Base-by-base conservation (phyloP, 92 coral and sea anemone genomes). In the Actinostola sp. region DNA sequence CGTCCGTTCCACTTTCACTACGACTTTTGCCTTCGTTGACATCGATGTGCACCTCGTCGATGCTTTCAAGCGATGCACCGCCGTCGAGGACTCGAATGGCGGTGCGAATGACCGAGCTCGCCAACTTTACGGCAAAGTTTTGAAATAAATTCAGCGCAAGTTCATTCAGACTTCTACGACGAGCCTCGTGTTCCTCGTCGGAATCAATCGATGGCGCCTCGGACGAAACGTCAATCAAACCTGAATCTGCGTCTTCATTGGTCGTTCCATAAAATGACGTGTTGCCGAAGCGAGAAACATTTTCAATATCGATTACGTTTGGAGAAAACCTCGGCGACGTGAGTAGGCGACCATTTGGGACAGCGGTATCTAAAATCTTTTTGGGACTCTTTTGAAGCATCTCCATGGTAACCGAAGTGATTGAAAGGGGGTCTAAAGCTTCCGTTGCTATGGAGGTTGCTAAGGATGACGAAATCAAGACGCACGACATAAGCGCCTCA, bases 391-490 rank as follows among this genome's bases (percentile, higher is more conserved):
- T 80, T 51, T 72, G 82, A 41, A 90, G 76, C 28, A 72, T 20
- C 67, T 80, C 89, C 85, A 69, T 86, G 46, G 92, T 76, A 39
- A 56, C 85, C 53, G 89, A 63, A 16, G 82, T 81, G 61, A 73
- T 67, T 20, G 69, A 69, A 26, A 61, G 63, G 17, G 96, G 89
- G 14, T 79, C 77, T 29, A 67, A 63, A 28, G 96, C 92, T 17
- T 77, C 56, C 26, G 87, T 74, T 66, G 96, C 92, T 49, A 90
- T 90, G 82, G 81, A 80, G 52, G 68, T 80, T 61, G 92, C 89
- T 15, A 90, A 71, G 10, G 96, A 86, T 72, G 96, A 87, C 56
- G 96, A 78, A 44, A 80, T 63, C 71, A 83, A 75, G 29, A 90
- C 83, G 49, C 92, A 90, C 15, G 85, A 79, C 66, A 82, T 49